Base-by-base conservation (phyloP, 2,888 invertebrate species). In the Mechanitis messenoides region DNA sequence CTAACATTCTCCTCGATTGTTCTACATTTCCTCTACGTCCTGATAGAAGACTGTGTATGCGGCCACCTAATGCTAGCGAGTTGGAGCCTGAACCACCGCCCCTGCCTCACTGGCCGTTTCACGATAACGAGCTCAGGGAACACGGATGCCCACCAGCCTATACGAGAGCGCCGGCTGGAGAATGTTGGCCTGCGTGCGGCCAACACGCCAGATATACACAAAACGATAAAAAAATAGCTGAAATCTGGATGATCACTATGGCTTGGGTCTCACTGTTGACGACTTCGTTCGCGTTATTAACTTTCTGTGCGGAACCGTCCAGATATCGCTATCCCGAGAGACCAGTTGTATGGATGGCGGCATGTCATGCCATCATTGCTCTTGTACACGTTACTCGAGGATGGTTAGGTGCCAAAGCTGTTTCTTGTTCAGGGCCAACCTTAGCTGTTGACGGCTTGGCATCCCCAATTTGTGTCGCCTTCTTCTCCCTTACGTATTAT, bases 281-380 rank as follows among this genome's bases (percentile, higher is more conserved):
- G 20, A 96, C 97, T 0, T 90, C 95, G 0, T 97, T 98, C 81
- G 94, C 95, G 0, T 84, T 96, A 71, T 88, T 95, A 57, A 98
- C 98, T 0, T 97, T 97, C 83, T 93, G 96, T 87, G 94, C 97
- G 50, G 97, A 98, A 76, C 95, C 96, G 42, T 92, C 94, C 46
- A 90, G 98, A 59, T 98, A 98, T 80, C 93, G 95, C 50, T 98
- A 98, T 85, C 98, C 98, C 0, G 98, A 98, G 78, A 91, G 97
- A 54, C 97, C 98, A 0, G 95, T 97, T 47, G 94, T 98, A 62
- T 98, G 96, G 87, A 91, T 97, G 65, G 96, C 97, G 4, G 92
- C 96, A 1, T 97, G 97, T 84, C 96, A 97, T 81, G 94, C 95
- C 72, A 91, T 95, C 58, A 93, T 96, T 35, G 94, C 96, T 0